phyloP scores from a whole-genome alignment of 2,888 invertebrate species.

The Flexamia atlantica region DNA sequence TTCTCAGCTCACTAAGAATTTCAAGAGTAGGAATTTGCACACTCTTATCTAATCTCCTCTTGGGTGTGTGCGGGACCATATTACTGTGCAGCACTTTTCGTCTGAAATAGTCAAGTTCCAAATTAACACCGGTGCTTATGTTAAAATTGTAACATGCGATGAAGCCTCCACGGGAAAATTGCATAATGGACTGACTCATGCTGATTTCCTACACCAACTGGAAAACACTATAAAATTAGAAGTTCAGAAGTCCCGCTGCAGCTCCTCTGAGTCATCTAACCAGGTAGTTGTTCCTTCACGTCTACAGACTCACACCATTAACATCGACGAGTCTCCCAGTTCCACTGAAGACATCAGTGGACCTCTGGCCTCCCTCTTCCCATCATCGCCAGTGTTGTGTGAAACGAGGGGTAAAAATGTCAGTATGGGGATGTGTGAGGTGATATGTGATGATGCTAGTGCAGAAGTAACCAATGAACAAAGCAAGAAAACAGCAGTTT shows the following conservation, averaged over 20 bases:
- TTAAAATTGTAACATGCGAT: conserved; percentile 4
- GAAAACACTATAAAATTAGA: background rate
- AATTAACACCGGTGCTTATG: conserved; percentile 17
- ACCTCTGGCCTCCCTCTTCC: background rate
- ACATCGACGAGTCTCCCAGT: background rate
- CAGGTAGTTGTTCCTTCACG: background rate
- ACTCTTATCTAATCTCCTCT: conserved; percentile 13
- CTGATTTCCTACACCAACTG: background rate
- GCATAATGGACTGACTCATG: background rate
- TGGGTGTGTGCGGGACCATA: conserved; percentile 23
- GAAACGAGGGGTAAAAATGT: background rate
- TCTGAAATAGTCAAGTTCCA: conserved; percentile 28
- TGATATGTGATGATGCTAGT: background rate
- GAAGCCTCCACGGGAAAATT: background rate
- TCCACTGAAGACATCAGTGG: background rate
- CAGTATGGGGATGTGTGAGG: background rate
- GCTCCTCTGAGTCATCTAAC: background rate
- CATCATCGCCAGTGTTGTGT: background rate
- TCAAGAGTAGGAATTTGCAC: background rate
- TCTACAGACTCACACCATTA: background rate
- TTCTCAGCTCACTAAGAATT: background rate
- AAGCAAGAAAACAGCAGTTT: no score
- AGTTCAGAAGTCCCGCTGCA: no score
- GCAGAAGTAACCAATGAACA: no score
- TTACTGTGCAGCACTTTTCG: background rate